Evolutionary conservation across 2,888 invertebrate genomes (phyloP).

Genomic region (Glyphotaelius pellucidus): DNA sequence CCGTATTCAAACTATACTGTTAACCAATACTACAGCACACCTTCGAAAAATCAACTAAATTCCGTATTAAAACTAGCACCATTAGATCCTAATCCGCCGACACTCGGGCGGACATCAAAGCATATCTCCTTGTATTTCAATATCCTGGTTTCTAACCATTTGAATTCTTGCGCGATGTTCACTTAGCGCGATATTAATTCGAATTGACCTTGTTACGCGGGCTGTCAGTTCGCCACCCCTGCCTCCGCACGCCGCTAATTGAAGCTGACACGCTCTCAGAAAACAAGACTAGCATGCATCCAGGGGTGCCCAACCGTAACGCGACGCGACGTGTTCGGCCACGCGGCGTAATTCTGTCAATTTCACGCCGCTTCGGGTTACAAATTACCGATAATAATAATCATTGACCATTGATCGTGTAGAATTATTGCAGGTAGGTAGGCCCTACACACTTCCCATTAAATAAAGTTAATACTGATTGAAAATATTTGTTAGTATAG

Average conservation of each 20-base stretch:
- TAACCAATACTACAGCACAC: too few species aligned
- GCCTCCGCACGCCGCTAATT: background rate
- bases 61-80: too few species aligned
- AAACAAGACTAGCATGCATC: background rate
- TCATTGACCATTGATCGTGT: background rate
- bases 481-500: too few species aligned
- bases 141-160: background rate
- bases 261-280: background rate
- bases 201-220: background rate
- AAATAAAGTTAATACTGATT: too few species aligned
- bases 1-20: too few species aligned
- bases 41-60: too few species aligned
- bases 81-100: too few species aligned
- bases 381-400: background rate
- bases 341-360: background rate
- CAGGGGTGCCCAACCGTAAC: background rate
- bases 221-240: background rate
- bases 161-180: background rate
- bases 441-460: background rate
- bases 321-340: background rate
- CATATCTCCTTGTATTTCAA: too few species aligned
- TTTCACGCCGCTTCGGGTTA: slow-evolving; percentile 2
- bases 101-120: too few species aligned
- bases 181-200: background rate
- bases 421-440: background rate